A percentile compares a stretch with the other conserved stretches of the same genome.
These are phyloP conservation scores for Meloidogyne hapla DNA, from an alignment of 1,140 invertebrate species.

Conservation along the genomic window DNA sequence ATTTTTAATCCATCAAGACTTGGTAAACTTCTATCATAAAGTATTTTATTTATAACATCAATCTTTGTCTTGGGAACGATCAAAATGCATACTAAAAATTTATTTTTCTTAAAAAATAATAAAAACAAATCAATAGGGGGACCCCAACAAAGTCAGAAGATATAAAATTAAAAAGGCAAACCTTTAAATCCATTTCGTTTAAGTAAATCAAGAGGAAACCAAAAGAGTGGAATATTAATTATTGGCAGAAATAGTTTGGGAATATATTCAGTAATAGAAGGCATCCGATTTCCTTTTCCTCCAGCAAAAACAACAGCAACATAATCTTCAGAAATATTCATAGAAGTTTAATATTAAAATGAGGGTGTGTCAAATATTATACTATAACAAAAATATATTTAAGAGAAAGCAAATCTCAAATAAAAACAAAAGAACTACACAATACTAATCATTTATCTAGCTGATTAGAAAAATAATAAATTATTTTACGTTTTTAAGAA, in stretches of 20 bases:
- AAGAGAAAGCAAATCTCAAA: too few species aligned
- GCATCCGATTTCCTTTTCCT: constrained; percentile 49
- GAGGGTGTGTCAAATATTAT: too few species aligned
- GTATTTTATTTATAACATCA: constrained; percentile 36
- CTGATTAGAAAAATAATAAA: too few species aligned
- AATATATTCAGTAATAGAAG: constrained; percentile 40
- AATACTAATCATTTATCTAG: too few species aligned
- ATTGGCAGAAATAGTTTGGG: constrained; percentile 44
- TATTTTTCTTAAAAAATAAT: not conserved
- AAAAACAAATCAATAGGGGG: too few species aligned
- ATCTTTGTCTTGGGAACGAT: constrained; percentile 30
- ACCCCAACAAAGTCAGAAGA: too few species aligned
- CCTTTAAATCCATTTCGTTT: constrained; percentile 40
- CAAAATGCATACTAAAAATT: constrained; percentile 14
- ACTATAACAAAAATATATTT: too few species aligned
- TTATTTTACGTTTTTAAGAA: too few species aligned
- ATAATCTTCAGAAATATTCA: constrained; percentile 21
- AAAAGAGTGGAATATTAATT: constrained; percentile 50
- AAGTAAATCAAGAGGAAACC: constrained; percentile 49
- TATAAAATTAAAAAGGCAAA: constrained; percentile 5
- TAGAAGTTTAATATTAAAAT: not conserved
- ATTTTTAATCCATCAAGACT: constrained; percentile 32
- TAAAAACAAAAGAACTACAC: too few species aligned
- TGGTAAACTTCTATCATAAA: constrained; percentile 30
- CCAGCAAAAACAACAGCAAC: constrained; percentile 53